Conservation (phyloP, 2,113 vertebrate genomes). For the Macquaria australasica region DNA sequence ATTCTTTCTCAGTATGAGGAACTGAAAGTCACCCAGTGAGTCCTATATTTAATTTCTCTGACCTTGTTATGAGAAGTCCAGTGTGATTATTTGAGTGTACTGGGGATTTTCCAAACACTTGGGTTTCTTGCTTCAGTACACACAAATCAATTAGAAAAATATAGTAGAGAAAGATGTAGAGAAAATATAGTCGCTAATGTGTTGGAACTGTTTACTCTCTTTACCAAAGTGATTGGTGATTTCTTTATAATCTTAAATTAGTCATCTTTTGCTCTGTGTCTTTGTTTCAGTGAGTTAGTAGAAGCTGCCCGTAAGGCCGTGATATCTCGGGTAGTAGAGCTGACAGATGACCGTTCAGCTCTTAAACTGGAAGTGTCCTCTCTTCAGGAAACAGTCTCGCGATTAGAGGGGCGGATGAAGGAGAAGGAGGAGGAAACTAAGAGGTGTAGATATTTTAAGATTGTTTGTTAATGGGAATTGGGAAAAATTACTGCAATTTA, state of each 20-base stretch:
- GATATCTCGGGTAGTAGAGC: slow-evolving; percentile 84
- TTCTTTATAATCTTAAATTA: not conserved
- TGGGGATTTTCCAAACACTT: slow-evolving; percentile 21
- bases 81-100: not conserved
- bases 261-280: not conserved
- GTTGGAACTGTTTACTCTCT: not conserved
- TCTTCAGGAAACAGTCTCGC: slow-evolving; percentile 74
- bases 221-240: not conserved
- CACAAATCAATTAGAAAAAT: not conserved
- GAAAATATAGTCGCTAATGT: not conserved
- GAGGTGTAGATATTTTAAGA: slow-evolving; percentile 66
- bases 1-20: slow-evolving; percentile 85
- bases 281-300: slow-evolving; percentile 71
- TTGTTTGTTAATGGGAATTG: not conserved
- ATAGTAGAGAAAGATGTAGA: too few relatives aligned
- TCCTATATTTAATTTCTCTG: slow-evolving; percentile 36
- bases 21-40: slow-evolving; percentile 86
- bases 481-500: not conserved
- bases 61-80: not conserved
- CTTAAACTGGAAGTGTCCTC: slow-evolving; percentile 79
- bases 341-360: slow-evolving; percentile 84
- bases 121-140: not conserved
- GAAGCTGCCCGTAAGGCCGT: slow-evolving; percentile 84
- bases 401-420: slow-evolving; percentile 78
- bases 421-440: slow-evolving; percentile 85